Percentiles rank a stretch among this genome's conserved stretches.
Conservation (phyloP, 1,140 invertebrate species). For the Charaxes varanes region DNA sequence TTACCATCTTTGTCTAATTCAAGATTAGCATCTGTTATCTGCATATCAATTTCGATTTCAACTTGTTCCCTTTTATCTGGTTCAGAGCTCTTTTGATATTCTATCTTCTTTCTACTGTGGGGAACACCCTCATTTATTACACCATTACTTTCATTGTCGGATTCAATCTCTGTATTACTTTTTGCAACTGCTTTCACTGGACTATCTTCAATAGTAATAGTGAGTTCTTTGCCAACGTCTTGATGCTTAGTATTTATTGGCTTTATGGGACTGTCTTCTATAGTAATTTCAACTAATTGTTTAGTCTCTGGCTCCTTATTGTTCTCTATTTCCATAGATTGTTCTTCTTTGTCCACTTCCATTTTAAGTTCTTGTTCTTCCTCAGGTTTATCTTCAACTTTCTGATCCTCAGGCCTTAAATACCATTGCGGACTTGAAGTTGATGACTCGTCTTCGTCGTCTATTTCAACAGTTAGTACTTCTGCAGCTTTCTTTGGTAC, state of each 20-base stretch:
- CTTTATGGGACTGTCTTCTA: constrained; percentile 65
- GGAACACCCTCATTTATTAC: constrained; percentile 22
- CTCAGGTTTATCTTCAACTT: constrained; percentile 10
- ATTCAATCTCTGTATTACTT: constrained; percentile 13
- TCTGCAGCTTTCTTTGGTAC: constrained; percentile 11
- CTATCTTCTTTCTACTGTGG: constrained; percentile 55
- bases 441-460: constrained; percentile 47
- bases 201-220: constrained; percentile 60
- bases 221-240: constrained; percentile 32
- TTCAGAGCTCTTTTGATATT: constrained; percentile 34
- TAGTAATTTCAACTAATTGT: constrained; percentile 54
- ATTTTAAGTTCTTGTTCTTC: constrained; percentile 6
- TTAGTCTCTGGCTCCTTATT: constrained; percentile 44
- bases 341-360: constrained; percentile 5
- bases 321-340: constrained; percentile 39
- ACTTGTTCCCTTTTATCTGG: constrained; percentile 15
- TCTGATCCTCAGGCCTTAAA: constrained; percentile 48
- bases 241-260: constrained; percentile 18
- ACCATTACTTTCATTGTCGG: constrained; percentile 26
- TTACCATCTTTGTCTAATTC: constrained; percentile 3
- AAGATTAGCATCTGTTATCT: constrained; percentile 7
- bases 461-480: constrained; percentile 46
- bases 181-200: constrained; percentile 32
- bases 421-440: constrained; percentile 52
- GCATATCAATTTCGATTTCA: constrained; percentile 45